phyloP scores from a whole-genome alignment of 2,888 invertebrate genomes.

The Carabus problematicus region DNA sequence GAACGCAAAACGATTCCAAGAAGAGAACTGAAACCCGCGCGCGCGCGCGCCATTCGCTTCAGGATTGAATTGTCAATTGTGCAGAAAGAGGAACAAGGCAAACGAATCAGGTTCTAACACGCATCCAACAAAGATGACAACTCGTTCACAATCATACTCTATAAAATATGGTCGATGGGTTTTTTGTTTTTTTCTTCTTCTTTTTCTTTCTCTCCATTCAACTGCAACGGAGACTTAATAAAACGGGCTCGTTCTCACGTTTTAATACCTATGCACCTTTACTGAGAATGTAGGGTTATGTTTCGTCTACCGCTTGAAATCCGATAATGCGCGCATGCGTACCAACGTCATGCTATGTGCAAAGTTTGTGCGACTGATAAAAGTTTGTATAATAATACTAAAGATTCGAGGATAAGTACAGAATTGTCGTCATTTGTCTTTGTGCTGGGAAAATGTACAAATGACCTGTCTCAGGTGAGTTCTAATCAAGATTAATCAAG shows the following conservation, averaged over 20 bases:
- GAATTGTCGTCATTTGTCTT: too few relatives aligned
- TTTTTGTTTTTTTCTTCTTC: conserved; percentile 13
- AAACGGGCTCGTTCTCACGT: conserved; percentile 14
- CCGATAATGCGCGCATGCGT: too few relatives aligned
- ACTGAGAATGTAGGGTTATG: too few relatives aligned
- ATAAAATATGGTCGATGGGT: conserved; percentile 28
- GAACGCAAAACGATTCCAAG: conserved; percentile 40
- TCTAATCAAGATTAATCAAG: too few relatives aligned
- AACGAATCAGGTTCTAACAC: background rate
- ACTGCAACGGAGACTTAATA: conserved; percentile 5
- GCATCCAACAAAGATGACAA: background rate
- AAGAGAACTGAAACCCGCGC: conserved; percentile 20
- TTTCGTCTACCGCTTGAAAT: too few relatives aligned
- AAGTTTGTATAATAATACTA: too few relatives aligned
- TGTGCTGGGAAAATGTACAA: too few relatives aligned
- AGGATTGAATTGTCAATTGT: conserved; percentile 42
- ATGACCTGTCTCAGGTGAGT: too few relatives aligned
- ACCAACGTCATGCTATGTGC: too few relatives aligned
- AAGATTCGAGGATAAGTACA: too few relatives aligned
- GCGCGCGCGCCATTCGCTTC: background rate
- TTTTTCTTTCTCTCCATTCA: conserved; percentile 9
- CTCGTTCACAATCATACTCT: conserved; percentile 34
- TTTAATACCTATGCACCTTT: conserved; percentile 1
- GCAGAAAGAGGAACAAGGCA: conserved; percentile 17
- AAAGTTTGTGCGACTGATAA: too few relatives aligned